A percentile compares a stretch with the other conserved stretches of the same genome.
phyloP scores from a whole-genome alignment of 2,888 invertebrate species.

The Drosophila picticornis region DNA sequence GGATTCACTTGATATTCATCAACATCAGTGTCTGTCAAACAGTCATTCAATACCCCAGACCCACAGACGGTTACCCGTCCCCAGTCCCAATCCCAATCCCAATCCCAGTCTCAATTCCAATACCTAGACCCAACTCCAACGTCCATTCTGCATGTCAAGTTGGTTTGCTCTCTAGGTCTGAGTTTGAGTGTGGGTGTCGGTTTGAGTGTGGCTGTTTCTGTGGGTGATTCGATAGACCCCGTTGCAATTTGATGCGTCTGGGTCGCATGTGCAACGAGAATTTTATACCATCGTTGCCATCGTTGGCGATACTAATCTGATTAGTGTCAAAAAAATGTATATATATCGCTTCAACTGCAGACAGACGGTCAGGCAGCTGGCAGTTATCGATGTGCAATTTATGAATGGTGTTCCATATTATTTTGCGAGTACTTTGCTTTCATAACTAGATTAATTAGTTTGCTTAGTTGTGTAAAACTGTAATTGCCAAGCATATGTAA shows the following conservation, averaged over 20 bases:
- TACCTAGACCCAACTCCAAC: conserved; percentile 50
- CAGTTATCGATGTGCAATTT: conserved; percentile 33
- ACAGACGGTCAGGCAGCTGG: conserved; percentile 61
- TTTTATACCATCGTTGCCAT: conserved; percentile 51
- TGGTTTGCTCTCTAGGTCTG: conserved; percentile 30
- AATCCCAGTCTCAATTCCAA: conserved; percentile 38
- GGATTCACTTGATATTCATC: conserved; percentile 85
- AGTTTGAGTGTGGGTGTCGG: conserved; percentile 5
- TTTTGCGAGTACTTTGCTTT: conserved; percentile 14
- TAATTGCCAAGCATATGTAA: neutral
- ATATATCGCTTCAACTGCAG: conserved; percentile 56
- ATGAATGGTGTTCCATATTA: conserved; percentile 45
- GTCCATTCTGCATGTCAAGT: conserved; percentile 75
- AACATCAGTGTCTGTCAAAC: conserved; percentile 84
- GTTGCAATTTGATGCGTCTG: conserved; percentile 74
- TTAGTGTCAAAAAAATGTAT: conserved; percentile 82
- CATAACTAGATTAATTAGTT: conserved; percentile 18
- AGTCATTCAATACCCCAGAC: conserved; percentile 66
- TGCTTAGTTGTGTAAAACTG: neutral
- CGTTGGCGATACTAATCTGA: conserved; percentile 85
- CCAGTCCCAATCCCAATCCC: conserved; percentile 20
- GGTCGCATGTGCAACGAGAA: conserved; percentile 58
- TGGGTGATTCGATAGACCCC: conserved; percentile 41
- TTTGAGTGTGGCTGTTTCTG: conserved; percentile 29
- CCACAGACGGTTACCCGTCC: conserved; percentile 27